Percentiles rank a stretch among this genome's conserved stretches.
Evolutionary conservation across 2,888 invertebrate species (phyloP).

Genomic region (Chromoteleia sp.): DNA sequence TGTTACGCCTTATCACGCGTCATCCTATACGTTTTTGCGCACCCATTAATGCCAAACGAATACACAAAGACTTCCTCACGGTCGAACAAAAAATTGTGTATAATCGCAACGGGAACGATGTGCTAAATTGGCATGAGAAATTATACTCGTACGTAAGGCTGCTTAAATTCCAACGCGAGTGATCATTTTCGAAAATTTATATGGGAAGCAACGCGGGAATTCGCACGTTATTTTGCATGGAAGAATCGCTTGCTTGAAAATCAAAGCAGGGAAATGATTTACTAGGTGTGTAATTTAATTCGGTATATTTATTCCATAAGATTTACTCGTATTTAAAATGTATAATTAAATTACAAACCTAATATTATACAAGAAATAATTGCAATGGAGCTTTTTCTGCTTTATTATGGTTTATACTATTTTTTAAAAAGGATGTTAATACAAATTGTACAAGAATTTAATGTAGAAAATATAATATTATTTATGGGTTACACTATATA

Average conservation of each 20-base stretch:
- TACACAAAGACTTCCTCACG: constrained; percentile 35
- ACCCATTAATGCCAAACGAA: constrained; percentile 24
- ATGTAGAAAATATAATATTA: no score
- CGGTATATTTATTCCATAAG: no score
- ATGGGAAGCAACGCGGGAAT: constrained; percentile 33
- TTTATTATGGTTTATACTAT: no score
- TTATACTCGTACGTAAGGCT: constrained; percentile 16
- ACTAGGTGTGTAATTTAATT: no score
- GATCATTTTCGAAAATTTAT: constrained; percentile 53
- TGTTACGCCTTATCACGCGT: constrained; percentile 59
- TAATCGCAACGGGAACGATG: constrained; percentile 37
- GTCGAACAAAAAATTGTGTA: constrained; percentile 14
- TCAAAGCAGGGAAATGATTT: background rate
- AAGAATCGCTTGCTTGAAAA: background rate
- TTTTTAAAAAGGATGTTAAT: no score
- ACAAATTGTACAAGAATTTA: no score
- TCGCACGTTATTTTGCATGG: constrained; percentile 2
- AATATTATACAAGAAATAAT: no score
- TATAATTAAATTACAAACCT: no score
- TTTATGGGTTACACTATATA: no score
- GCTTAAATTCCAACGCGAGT: constrained; percentile 38
- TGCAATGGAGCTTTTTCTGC: no score
- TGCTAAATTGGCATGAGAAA: constrained; percentile 49
- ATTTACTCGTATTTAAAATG: no score
- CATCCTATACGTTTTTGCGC: constrained; percentile 47